Percentiles rank a stretch among this genome's conserved stretches.
phyloP scores from a whole-genome alignment of 2,888 invertebrate genomes.

The Tipula lateralis region DNA sequence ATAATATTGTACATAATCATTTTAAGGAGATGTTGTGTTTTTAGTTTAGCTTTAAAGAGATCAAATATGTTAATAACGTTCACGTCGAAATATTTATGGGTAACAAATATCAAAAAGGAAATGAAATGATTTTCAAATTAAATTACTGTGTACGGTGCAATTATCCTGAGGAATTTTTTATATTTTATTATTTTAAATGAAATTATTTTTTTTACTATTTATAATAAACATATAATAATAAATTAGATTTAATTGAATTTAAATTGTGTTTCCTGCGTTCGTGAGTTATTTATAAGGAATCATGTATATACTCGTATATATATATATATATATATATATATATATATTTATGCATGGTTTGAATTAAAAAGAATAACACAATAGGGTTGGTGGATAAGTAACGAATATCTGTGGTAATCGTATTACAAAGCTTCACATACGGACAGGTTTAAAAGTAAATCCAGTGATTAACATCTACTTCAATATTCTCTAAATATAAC shows the following conservation, averaged over 20 bases:
- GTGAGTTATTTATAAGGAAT: neutral
- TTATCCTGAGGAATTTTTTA: neutral
- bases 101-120: neutral
- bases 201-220: neutral
- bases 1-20: too few relatives aligned
- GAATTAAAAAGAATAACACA: too few relatives aligned
- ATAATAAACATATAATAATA: neutral
- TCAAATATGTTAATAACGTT: neutral
- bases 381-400: too few relatives aligned
- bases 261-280: neutral
- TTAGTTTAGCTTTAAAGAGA: neutral
- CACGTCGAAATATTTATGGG: neutral
- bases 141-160: neutral
- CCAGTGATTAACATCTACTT: too few relatives aligned
- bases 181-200: neutral
- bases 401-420: too few relatives aligned
- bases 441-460: too few relatives aligned
- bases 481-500: too few relatives aligned
- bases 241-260: neutral
- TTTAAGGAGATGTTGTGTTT: neutral
- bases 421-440: too few relatives aligned
- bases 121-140: neutral
- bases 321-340: too few relatives aligned
- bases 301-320: too few relatives aligned
- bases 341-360: too few relatives aligned